phyloP scores from a whole-genome alignment of 2,888 invertebrate species.

The Ischnus inquisitorius region DNA sequence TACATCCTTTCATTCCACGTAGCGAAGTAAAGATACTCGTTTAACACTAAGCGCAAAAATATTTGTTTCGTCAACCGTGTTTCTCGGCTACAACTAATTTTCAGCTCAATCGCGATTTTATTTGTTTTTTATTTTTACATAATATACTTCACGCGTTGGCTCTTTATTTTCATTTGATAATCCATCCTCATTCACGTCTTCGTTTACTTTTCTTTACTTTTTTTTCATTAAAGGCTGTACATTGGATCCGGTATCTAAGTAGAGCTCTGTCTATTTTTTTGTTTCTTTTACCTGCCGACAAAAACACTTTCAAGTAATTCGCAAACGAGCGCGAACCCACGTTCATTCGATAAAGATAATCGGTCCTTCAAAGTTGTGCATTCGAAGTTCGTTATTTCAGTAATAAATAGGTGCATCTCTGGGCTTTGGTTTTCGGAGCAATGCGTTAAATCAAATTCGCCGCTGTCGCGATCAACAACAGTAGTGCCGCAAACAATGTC shows the following conservation, averaged over 20 bases:
- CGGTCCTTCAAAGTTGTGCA: slow-evolving; percentile 55
- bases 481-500: slow-evolving; percentile 44
- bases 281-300: slow-evolving; percentile 43
- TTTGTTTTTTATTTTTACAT: slow-evolving; percentile 7
- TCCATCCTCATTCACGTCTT: slow-evolving; percentile 23
- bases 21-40: slow-evolving; percentile 65
- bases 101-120: slow-evolving; percentile 33
- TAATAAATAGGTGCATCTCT: slow-evolving; percentile 44
- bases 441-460: slow-evolving; percentile 10
- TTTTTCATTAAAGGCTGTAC: slow-evolving; percentile 61
- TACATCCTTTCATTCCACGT: slow-evolving; percentile 63
- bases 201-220: slow-evolving; percentile 36
- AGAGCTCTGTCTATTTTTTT: slow-evolving; percentile 32
- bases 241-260: slow-evolving; percentile 53
- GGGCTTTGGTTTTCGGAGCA: background rate
- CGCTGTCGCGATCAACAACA: background rate
- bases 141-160: slow-evolving; percentile 42
- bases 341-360: slow-evolving; percentile 33
- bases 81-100: slow-evolving; percentile 58
- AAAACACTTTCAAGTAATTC: slow-evolving; percentile 57
- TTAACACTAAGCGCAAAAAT: slow-evolving; percentile 68
- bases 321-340: slow-evolving; percentile 43
- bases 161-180: slow-evolving; percentile 18
- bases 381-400: slow-evolving; percentile 42
- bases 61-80: slow-evolving; percentile 42